Evolutionary conservation across 2,113 vertebrate species (phyloP), one percentile per base, ranked within the genome.

Genomic region (Psophia crepitans): DNA sequence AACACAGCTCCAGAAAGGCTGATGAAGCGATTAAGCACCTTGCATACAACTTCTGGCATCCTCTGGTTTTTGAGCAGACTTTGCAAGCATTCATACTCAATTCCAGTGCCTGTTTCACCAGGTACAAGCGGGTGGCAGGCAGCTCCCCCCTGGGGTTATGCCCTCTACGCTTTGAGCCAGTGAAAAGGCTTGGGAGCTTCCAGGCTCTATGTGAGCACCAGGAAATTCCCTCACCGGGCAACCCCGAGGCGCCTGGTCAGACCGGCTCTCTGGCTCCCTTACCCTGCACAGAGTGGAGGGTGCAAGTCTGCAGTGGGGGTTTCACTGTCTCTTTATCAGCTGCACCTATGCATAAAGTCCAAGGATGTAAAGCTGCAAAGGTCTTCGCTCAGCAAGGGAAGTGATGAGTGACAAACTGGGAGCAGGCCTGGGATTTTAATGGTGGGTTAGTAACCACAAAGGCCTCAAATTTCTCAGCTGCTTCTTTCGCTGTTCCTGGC

Each of bases 121-220:
- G 6, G 7, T 63, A 7, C 18, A n/a, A 83, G 10, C 0, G 4
- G 23, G 73, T 8, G 44, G 11, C 70, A 6, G 32, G 30, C 33
- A 90, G 61, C 12, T 75, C 16, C 15, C 68, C 21, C 20, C 33
- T n/a, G 7, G 4, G 22, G 6, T 56, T 60, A 35, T 19, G 44
- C 13, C n/a, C 16, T 57, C 12, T 22, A 8, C 16, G 22, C 12
- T 63, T 21, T 19, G 12, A 35, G 44, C 44, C 44, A 70, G 27
- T 28, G 75, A 74, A 84, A 61, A 35, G 24, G 8, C 12, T 61
- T n/a, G 33, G 37, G 30, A 51, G 27, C 63, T 66, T 44, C 2
- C 1, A 66, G 39, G 14, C 0, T 0, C 49, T 37, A 20, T 0
- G 14, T 14, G 15, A 41, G 28, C 15, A 27, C 33, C 48, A 58